Percentiles rank a stretch among this genome's conserved stretches.
These are phyloP conservation scores for Axea sp. DNA, from an alignment of 2,888 invertebrate species.

Conservation along the genomic window DNA sequence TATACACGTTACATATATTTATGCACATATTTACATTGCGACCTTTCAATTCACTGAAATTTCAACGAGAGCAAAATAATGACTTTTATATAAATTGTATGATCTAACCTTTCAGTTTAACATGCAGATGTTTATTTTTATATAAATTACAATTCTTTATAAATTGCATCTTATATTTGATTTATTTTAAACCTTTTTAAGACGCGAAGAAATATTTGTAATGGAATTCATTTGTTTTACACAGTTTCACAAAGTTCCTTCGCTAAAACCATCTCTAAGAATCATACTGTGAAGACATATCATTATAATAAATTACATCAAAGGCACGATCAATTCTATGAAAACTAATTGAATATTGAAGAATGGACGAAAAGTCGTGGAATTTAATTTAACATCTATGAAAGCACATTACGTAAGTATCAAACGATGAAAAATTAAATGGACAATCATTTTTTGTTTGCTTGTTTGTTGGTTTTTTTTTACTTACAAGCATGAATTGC, in stretches of 20 bases:
- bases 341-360: conserved; percentile 10
- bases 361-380: conserved; percentile 11
- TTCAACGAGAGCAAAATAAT: not conserved
- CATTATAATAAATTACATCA: conserved; percentile 20
- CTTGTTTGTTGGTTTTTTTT: too few relatives aligned
- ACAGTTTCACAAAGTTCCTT: not conserved
- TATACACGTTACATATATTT: conserved; percentile 10
- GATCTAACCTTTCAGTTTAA: too few relatives aligned
- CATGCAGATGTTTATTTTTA: too few relatives aligned
- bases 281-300: conserved; percentile 16
- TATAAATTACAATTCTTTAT: too few relatives aligned
- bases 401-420: conserved; percentile 35
- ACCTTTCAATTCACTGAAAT: not conserved
- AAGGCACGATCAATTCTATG: conserved; percentile 41
- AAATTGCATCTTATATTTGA: too few relatives aligned
- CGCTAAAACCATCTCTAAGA: conserved; percentile 12
- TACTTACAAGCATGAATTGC: conserved; percentile 6
- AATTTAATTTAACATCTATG: conserved; percentile 12
- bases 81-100: not conserved
- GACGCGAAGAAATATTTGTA: too few relatives aligned
- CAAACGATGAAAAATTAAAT: conserved; percentile 5
- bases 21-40: conserved; percentile 6
- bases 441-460: conserved; percentile 4
- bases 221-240: too few relatives aligned
- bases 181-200: too few relatives aligned